Evolutionary conservation across 2,888 invertebrate species (phyloP), one percentile per base, ranked within the genome.

Genomic region (Lithophane ornitopus): DNA sequence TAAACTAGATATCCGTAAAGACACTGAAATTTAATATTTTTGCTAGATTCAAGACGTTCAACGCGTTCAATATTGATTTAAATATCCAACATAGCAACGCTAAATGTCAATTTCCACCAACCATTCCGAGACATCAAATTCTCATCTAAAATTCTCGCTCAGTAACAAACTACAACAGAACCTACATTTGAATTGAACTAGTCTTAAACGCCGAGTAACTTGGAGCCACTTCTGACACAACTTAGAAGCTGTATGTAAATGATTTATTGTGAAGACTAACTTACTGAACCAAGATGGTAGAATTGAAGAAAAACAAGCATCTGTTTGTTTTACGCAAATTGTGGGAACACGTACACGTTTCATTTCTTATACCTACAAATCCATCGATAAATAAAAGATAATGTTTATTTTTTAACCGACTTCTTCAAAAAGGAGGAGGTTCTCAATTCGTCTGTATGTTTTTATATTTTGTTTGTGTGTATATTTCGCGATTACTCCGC

Each of bases 191-290:
- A 76, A 82, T 75, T 52, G 61, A 81, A 81, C 70, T 54, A 65
- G 65, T 65, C 59, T 56, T 70, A 70, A 56, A 70, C 70, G 44
- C 56, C 8, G 67, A 59, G 41, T 58, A 85, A 85, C 65, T 83
- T 85, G 58, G 62, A 81, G n/a, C 70, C 66, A 82, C 74, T 76
- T 72, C 74, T 66, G 69, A 63, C 78, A 61, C 28, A 80, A 78
- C 72, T 78, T 76, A 71, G 70, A 61, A 70, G 67, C 59, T 46
- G 63, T 81, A 86, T 84, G 81, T 59, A 76, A 85, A 85, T 87
- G 82, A 80, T 82, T 85, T 85, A 85, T 82, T 76, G 66, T 70
- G 76, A 75, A 74, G 72, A 69, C 73, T 82, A 77, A 82, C 74
- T 80, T 65, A 65, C 74, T 73, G 59, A 73, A 46, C 41, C 46